Conservation (phyloP, 2,888 invertebrate genomes). For the Drosophila picticornis region DNA sequence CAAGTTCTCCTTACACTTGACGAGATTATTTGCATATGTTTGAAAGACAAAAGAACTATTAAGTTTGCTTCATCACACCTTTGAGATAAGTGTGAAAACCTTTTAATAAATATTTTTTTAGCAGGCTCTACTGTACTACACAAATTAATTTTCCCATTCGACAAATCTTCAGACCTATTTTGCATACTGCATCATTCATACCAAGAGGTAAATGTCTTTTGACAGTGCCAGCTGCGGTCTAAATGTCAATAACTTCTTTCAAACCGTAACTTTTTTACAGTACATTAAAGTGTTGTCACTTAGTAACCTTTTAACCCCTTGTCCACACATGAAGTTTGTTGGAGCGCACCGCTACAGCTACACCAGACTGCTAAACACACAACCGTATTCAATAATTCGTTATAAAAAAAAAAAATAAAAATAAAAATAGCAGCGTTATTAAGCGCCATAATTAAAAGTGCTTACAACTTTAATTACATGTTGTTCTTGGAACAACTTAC, state of each 20-base stretch:
- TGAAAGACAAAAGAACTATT: constrained; percentile 1
- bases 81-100: constrained; percentile 1
- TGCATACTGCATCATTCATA: not conserved
- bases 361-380: constrained; percentile 5
- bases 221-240: constrained; percentile 18
- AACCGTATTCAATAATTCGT: constrained; percentile 63
- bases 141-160: not conserved
- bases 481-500: constrained; percentile 55
- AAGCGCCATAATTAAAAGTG: constrained; percentile 52
- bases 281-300: constrained; percentile 10
- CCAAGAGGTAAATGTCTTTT: constrained; percentile 1
- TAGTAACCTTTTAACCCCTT: constrained; percentile 26
- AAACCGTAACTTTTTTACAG: constrained; percentile 37
- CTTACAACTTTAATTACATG: constrained; percentile 56
- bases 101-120: not conserved
- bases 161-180: not conserved
- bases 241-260: constrained; percentile 37
- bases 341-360: constrained; percentile 3
- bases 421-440: constrained; percentile 8
- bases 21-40: not conserved
- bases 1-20: not conserved
- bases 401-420: not conserved
- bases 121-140: not conserved
- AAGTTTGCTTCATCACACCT: not conserved
- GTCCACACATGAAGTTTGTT: not conserved